Evolutionary conservation across 2,888 invertebrate genomes (phyloP).

Genomic region (Sceliomorpha sp.): DNA sequence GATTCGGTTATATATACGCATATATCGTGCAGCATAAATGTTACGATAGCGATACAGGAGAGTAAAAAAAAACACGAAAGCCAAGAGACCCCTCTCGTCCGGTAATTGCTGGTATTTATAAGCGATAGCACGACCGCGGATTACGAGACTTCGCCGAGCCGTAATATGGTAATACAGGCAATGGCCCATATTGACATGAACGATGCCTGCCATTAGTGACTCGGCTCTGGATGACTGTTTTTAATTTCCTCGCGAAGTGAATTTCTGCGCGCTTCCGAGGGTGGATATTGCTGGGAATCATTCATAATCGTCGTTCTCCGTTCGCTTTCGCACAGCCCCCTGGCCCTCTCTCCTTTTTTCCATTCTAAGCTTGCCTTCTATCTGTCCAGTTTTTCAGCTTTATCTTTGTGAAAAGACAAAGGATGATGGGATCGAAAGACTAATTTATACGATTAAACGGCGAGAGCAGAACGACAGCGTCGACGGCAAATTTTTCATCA

Average conservation of each 20-base stretch:
- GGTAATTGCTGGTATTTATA: slow-evolving; percentile 80
- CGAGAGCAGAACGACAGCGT: slow-evolving; percentile 26
- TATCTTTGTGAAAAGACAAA: slow-evolving; percentile 35
- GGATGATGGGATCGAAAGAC: slow-evolving; percentile 19
- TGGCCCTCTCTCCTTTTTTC: slow-evolving; percentile 26
- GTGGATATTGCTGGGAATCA: slow-evolving; percentile 79
- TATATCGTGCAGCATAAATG: slow-evolving; percentile 43
- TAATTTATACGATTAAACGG: slow-evolving; percentile 37
- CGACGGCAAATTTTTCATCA: slow-evolving; percentile 25
- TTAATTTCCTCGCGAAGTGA: slow-evolving; percentile 80
- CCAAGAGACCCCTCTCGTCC: slow-evolving; percentile 60
- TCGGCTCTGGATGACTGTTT: slow-evolving; percentile 77
- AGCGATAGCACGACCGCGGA: slow-evolving; percentile 71
- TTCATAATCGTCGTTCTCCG: slow-evolving; percentile 75
- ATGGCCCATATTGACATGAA: slow-evolving; percentile 81
- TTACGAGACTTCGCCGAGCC: slow-evolving; percentile 64
- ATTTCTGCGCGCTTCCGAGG: slow-evolving; percentile 74
- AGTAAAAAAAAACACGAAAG: slow-evolving; percentile 46
- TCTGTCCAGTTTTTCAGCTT: slow-evolving; percentile 21
- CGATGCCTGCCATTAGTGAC: slow-evolving; percentile 78
- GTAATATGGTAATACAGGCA: slow-evolving; percentile 80
- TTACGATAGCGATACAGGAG: slow-evolving; percentile 47
- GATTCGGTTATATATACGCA: slow-evolving; percentile 44
- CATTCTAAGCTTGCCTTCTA: slow-evolving; percentile 6
- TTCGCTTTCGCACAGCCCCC: slow-evolving; percentile 29